Conservation (phyloP, 2,797 vertebrate species). For the Craterocephalus amniculus region DNA sequence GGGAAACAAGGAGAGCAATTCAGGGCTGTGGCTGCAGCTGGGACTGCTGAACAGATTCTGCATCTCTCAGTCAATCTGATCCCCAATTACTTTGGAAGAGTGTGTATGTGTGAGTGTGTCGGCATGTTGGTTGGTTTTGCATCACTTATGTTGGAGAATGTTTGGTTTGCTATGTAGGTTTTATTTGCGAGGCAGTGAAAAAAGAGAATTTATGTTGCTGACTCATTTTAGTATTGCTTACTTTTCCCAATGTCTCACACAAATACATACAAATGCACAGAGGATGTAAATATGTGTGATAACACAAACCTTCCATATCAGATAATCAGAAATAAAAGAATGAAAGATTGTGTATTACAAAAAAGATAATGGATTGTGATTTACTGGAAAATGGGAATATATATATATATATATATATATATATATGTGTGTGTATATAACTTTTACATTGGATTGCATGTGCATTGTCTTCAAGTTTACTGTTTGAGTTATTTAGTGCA, state of each 20-base stretch:
- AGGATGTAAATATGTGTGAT: conserved; percentile 1
- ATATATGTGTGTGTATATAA: too few relatives aligned
- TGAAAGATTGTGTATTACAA: neutral
- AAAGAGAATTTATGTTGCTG: neutral
- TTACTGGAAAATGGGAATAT: neutral
- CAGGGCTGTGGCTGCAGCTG: conserved; percentile 43
- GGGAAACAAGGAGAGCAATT: conserved; percentile 73
- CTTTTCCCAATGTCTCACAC: neutral
- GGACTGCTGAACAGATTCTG: conserved; percentile 52
- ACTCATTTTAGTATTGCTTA: neutral
- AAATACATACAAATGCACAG: neutral
- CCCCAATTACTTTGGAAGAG: conserved; percentile 51
- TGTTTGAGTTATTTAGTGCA: neutral
- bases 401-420: too few relatives aligned
- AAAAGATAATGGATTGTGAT: neutral
- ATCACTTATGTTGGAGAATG: neutral
- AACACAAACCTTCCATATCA: neutral
- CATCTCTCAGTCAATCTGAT: conserved; percentile 75
- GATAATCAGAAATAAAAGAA: neutral
- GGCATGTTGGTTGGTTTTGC: neutral
- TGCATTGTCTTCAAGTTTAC: neutral
- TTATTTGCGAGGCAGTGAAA: neutral
- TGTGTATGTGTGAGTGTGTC: neutral
- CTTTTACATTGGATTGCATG: too few relatives aligned
- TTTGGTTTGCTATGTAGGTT: neutral